Evolutionary conservation across 2,888 invertebrate species (phyloP), one percentile per base, ranked within the genome.

Genomic region (Andrena dorsata): DNA sequence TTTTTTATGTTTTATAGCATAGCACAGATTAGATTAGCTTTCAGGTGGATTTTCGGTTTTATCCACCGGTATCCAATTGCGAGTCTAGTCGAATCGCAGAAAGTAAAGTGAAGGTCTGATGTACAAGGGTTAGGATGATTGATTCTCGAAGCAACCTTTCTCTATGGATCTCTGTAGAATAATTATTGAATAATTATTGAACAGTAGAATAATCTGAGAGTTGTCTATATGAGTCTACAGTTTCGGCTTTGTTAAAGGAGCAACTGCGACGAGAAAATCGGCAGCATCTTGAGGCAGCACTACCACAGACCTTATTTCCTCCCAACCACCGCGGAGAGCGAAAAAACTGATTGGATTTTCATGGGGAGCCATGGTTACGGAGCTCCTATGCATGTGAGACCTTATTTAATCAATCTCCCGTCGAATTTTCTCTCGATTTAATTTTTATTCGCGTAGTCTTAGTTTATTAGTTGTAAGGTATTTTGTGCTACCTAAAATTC

Each of bases 331-430:
- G 97, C 99, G 0, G 98, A 99, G 93, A 97, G 97, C 90, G 97
- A 98, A 90, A 97, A 97, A 82, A 96, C 98, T 0, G 98, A 98
- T 94, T 99, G 99, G 99, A 97, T 99, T 88, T 99, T 99, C 93
- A 99, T 99, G 97, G 99, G 99, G 0, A 98, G 97, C 41, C 97
- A 98, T 0, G 99, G 99, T 0, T 96, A 97, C 91, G 99, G 99
- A 0, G 99, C 99, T 0, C 98, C 98, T 90, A 97, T 99, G 97
- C 99, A 99, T 94, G 98, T 98, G 93, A 95, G 96, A 94, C 20
- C n/a, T 23, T 8, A 5, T 23, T n/a, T 8, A 5, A 60, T 10
- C 1, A 4, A 10, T 6, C 2, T 61, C 32, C 16, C 30, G 8
- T 16, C 5, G 20, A 32, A 10, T 5, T 28, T 41, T 16, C 2